Conservation (phyloP, 1,140 invertebrate genomes). For the Akabosia matsudoensis region DNA sequence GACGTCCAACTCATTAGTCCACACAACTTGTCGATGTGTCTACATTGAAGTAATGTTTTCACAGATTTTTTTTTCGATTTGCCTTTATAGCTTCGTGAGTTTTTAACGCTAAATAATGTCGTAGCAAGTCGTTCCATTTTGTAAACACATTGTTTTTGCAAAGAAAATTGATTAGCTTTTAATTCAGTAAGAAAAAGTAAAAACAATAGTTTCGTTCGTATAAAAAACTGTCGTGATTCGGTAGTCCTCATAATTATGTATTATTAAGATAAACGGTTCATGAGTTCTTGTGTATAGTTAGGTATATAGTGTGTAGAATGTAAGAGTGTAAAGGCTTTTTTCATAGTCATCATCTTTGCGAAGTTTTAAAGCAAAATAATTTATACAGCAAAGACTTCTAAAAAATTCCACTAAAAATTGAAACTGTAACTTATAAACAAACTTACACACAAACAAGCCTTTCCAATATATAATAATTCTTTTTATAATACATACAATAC, state of each 20-base stretch:
- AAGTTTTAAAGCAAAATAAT: background rate
- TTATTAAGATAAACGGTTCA: background rate
- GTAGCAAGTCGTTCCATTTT: background rate
- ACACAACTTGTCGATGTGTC: no score
- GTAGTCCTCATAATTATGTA: background rate
- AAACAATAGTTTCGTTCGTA: conserved; percentile 2
- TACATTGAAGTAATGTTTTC: background rate
- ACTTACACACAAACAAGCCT: background rate
- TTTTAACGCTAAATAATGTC: background rate
- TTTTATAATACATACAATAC: background rate
- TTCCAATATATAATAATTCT: background rate
- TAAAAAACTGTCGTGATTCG: background rate
- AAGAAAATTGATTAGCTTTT: background rate
- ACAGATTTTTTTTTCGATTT: background rate
- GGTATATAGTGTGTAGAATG: background rate
- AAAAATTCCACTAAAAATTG: background rate
- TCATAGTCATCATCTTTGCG: no score
- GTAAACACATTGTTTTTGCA: background rate
- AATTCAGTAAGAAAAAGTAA: background rate
- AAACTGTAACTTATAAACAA: background rate
- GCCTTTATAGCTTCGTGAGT: no score
- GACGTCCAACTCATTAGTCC: no score
- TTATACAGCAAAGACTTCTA: background rate
- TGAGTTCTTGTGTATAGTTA: background rate
- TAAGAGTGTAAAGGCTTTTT: no score